A percentile compares a stretch with the other conserved stretches of the same genome.
Conservation (phyloP, 2,888 invertebrate genomes). For the Meganola albula region DNA sequence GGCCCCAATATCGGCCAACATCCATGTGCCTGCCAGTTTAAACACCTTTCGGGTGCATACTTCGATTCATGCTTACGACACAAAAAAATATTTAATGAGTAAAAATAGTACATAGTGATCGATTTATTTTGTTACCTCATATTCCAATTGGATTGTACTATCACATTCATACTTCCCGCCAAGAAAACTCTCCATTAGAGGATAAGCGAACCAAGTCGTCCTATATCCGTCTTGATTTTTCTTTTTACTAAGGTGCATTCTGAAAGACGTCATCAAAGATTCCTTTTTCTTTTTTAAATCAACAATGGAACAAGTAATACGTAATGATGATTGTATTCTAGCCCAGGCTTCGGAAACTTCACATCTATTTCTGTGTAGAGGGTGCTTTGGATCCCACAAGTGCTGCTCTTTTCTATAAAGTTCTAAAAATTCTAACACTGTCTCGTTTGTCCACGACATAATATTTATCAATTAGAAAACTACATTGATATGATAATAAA, state of each 20-base stretch:
- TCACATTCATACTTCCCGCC: constrained; percentile 60
- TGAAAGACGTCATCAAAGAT: constrained; percentile 64
- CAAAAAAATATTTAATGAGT: too few relatives aligned
- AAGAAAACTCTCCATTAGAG: constrained; percentile 64
- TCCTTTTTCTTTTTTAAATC: constrained; percentile 69
- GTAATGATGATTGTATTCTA: constrained; percentile 52
- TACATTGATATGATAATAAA: too few relatives aligned
- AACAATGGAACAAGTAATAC: constrained; percentile 43
- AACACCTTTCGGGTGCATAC: too few relatives aligned
- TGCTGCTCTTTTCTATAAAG: constrained; percentile 54
- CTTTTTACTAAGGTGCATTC: constrained; percentile 53
- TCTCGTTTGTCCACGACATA: constrained; percentile 60
- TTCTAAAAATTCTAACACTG: constrained; percentile 58
- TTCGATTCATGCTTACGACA: too few relatives aligned
- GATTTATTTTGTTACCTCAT: constrained; percentile 39
- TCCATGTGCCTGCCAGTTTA: too few relatives aligned
- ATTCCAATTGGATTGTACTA: constrained; percentile 48
- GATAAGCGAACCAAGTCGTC: constrained; percentile 63
- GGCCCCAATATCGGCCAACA: constrained; percentile 33
- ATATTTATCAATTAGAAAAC: constrained; percentile 2
- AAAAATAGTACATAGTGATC: neutral
- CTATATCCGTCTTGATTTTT: constrained; percentile 43
- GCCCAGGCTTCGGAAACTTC: constrained; percentile 59
- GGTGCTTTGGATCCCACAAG: constrained; percentile 64
- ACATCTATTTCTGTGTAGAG: constrained; percentile 50